These are phyloP conservation scores for Scyliorhinus canicula DNA, from an alignment of 2,797 vertebrate genomes.

Conservation along the genomic window DNA sequence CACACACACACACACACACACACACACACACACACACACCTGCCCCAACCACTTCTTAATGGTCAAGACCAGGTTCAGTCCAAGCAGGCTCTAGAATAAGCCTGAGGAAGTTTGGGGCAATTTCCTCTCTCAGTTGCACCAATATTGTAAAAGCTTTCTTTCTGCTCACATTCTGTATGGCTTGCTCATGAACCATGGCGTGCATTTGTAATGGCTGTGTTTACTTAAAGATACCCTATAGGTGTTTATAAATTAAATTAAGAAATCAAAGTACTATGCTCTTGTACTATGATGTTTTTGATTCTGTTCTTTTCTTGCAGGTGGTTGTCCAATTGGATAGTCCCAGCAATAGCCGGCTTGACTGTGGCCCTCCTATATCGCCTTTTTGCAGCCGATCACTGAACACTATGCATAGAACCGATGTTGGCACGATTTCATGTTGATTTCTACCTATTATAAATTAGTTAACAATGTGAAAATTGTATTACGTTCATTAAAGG, in stretches of 20 bases:
- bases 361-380: conserved; percentile 75
- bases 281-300: conserved; percentile 43
- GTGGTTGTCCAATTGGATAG: conserved; percentile 77
- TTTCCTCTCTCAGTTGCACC: not conserved
- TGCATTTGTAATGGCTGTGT: not conserved
- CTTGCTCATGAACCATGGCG: not conserved
- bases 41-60: not conserved
- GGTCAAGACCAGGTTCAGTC: not conserved
- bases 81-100: not conserved
- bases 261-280: not conserved
- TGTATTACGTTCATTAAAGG: not conserved
- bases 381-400: conserved; percentile 59
- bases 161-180: not conserved
- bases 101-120: not conserved
- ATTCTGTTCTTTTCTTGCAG: conserved; percentile 57
- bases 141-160: not conserved
- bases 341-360: conserved; percentile 66
- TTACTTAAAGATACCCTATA: not conserved
- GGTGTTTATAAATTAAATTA: not conserved
- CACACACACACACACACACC: too few relatives aligned
- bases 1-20: too few relatives aligned
- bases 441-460: not conserved
- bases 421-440: not conserved
- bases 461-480: not conserved
- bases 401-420: conserved; percentile 41